Evolutionary conservation across 1,140 invertebrate species (phyloP), one percentile per base, ranked within the genome.

Genomic region (Anthonomus grandis): DNA sequence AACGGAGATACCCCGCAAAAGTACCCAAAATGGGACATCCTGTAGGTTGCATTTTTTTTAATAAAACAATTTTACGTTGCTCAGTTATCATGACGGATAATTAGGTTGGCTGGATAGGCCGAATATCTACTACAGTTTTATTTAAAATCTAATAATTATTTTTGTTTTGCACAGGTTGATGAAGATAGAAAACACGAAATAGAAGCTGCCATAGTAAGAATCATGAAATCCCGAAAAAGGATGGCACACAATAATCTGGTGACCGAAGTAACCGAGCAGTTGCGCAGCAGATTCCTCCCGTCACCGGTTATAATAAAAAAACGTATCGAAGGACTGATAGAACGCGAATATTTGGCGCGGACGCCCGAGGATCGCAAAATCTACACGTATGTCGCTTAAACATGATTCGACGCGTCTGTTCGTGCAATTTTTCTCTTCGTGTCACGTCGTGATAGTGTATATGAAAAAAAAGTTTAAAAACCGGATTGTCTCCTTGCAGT

Each of bases 121-220:
- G n/a, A n/a, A n/a, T n/a, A n/a, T n/a, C n/a, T n/a, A n/a, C n/a
- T n/a, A n/a, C n/a, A n/a, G n/a, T n/a, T n/a, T n/a, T n/a, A n/a
- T n/a, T n/a, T n/a, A n/a, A n/a, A n/a, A n/a, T n/a, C n/a, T n/a
- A n/a, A n/a, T n/a, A n/a, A n/a, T n/a, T n/a, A n/a, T n/a, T n/a
- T n/a, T n/a, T n/a, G n/a, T n/a, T n/a, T n/a, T n/a, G n/a, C n/a
- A n/a, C 15, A 60, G 50, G 95, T 98, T 10, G 97, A 99, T 72
- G 97, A 99, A 76, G 97, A 99, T 76, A 83, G 97, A 57, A 99
- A 99, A 76, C 95, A 99, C 75, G 97, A 99, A 79, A 99, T 99
- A 60, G 97, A 99, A 81, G 97, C 97, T 34, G 96, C 97, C 34
- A 97, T 99, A 71, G 97, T 99, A 41, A 85, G 97, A 68, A 98